phyloP scores from a whole-genome alignment of 2,113 vertebrate genomes.

The Chionomys nivalis region DNA sequence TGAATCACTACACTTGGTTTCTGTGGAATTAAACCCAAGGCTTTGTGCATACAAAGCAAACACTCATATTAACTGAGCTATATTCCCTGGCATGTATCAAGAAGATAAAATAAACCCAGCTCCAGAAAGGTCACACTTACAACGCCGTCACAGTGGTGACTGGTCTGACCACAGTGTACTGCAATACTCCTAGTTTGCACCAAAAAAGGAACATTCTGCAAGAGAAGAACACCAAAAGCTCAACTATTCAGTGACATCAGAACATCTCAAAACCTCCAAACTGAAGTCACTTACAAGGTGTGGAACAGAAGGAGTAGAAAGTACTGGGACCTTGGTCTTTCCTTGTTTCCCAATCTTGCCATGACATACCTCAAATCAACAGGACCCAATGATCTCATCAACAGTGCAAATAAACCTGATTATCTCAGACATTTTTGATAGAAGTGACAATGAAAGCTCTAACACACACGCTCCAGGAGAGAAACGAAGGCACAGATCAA shows the following conservation, averaged over 20 bases:
- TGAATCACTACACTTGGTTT: neutral
- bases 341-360: neutral
- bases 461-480: neutral
- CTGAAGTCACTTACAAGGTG: neutral
- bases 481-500: too few relatives aligned
- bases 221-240: neutral
- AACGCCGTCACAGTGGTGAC: conserved; percentile 96
- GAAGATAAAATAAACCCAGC: neutral
- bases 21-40: neutral
- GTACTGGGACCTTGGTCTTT: neutral
- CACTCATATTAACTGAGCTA: neutral
- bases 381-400: neutral
- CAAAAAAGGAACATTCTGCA: conserved; percentile 94
- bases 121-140: conserved; percentile 88
- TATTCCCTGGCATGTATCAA: neutral
- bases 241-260: neutral
- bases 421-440: neutral
- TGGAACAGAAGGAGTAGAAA: neutral
- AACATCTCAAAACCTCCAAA: neutral
- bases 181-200: conserved; percentile 97
- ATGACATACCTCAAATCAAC: neutral
- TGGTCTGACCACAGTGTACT: conserved; percentile 97
- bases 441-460: neutral
- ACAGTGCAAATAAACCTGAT: neutral
- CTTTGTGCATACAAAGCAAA: neutral